phyloP scores from a whole-genome alignment of 1,140 invertebrate genomes.

The Dinothrombium tinctorium region DNA sequence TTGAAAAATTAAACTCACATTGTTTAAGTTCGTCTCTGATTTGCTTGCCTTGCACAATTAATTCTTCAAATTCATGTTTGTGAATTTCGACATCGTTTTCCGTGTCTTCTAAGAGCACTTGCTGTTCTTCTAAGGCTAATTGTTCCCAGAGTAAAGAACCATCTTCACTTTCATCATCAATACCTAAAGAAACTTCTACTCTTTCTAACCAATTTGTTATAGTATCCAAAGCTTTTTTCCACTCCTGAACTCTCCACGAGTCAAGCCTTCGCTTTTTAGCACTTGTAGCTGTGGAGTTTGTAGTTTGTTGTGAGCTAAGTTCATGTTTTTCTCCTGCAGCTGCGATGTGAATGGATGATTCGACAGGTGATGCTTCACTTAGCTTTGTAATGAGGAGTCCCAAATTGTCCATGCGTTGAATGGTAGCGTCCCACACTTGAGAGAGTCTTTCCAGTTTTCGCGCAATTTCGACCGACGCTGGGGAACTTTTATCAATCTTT shows the following conservation, averaged over 20 bases:
- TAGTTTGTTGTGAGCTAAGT: background rate
- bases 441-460: conserved; percentile 40
- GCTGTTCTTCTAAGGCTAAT: conserved; percentile 28
- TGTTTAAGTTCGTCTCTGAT: conserved; percentile 12
- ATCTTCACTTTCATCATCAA: conserved; percentile 22
- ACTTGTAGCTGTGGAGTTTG: conserved; percentile 8
- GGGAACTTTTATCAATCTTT: conserved; percentile 8
- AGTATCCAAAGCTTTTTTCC: conserved; percentile 27
- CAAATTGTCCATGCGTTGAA: conserved; percentile 55
- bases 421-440: conserved; percentile 52
- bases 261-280: conserved; percentile 23
- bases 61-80: conserved; percentile 13
- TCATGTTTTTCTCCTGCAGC: conserved; percentile 1
- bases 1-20: too few relatives aligned
- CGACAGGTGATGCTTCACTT: background rate
- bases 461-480: conserved; percentile 12
- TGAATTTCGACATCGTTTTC: conserved; percentile 21
- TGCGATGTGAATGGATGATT: background rate
- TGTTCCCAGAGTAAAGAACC: conserved; percentile 13
- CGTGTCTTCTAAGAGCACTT: conserved; percentile 28
- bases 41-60: conserved; percentile 13
- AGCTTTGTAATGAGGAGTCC: conserved; percentile 25
- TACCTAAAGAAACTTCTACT: conserved; percentile 25
- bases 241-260: conserved; percentile 23
- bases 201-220: conserved; percentile 33